These are phyloP conservation scores for Hypanus sabinus DNA, from an alignment of 2,113 vertebrate species.

Conservation along the genomic window DNA sequence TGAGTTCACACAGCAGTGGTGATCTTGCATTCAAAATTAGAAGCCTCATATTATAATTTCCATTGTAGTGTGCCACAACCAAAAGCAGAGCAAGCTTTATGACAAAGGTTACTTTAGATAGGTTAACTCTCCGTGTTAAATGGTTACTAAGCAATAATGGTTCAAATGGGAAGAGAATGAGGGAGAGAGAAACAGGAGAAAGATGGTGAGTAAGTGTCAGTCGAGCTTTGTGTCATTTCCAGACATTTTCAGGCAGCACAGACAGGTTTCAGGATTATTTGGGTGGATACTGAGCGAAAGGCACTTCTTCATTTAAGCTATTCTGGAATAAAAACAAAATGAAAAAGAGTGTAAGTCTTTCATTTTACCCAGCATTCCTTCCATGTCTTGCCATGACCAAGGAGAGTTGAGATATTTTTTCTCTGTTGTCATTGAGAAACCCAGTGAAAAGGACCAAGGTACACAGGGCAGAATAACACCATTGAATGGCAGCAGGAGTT, in stretches of 20 bases:
- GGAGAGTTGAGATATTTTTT: background rate
- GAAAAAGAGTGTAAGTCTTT: background rate
- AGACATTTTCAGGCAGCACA: constrained; percentile 15
- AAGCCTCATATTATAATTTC: background rate
- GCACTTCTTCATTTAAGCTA: constrained; percentile 54
- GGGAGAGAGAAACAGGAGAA: background rate
- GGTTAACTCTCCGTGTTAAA: too few species aligned
- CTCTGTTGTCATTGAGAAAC: background rate
- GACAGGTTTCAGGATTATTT: constrained; percentile 47
- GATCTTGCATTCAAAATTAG: background rate
- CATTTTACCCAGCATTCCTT: background rate
- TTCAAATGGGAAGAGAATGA: background rate
- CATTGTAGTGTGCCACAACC: background rate
- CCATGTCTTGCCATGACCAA: too few species aligned
- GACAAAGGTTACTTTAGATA: background rate
- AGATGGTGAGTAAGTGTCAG: background rate
- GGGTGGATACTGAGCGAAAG: constrained; percentile 50
- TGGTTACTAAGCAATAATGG: background rate
- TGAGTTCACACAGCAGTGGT: background rate
- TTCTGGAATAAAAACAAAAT: constrained; percentile 43
- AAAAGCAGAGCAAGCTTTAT: background rate
- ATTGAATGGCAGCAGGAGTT: too few species aligned
- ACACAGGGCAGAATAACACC: background rate
- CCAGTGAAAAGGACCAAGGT: background rate
- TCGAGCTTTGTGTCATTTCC: background rate